Conservation (phyloP, 2,888 invertebrate species). For the Celastrina argiolus region DNA sequence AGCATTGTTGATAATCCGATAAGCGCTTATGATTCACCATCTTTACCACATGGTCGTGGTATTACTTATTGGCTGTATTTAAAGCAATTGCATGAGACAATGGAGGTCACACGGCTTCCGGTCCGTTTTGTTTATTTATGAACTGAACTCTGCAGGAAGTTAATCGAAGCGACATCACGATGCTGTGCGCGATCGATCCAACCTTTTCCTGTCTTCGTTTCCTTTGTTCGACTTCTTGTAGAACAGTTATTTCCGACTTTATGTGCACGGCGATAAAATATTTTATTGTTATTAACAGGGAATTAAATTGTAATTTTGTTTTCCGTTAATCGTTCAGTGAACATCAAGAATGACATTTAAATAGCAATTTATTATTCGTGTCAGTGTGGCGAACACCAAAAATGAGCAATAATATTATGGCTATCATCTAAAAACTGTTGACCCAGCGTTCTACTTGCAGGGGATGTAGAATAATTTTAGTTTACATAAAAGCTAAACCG, state of each 20-base stretch:
- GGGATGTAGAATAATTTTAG: neutral
- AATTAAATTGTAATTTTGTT: neutral
- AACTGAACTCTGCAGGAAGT: conserved; percentile 50
- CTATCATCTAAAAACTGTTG: neutral
- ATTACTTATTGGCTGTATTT: neutral
- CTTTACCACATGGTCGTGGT: neutral
- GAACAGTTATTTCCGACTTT: conserved; percentile 10
- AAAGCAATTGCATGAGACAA: conserved; percentile 16
- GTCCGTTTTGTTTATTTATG: conserved; percentile 60
- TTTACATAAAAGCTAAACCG: neutral
- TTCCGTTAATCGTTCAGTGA: neutral
- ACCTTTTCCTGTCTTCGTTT: conserved; percentile 51
- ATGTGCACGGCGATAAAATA: neutral
- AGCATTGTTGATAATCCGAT: neutral
- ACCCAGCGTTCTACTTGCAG: neutral
- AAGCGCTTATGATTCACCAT: neutral
- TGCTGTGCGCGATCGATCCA: conserved; percentile 53
- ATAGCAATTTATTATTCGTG: too few species aligned
- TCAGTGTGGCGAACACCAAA: neutral
- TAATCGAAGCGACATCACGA: conserved; percentile 56
- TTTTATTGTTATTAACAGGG: conserved; percentile 16
- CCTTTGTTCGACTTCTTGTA: conserved; percentile 42
- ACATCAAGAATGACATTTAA: neutral
- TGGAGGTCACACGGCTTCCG: conserved; percentile 58
- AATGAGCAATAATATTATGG: too few species aligned